Percentiles rank a stretch among this genome's conserved stretches.
Conservation (phyloP, 2,888 invertebrate species). For the Parelbella ahira region DNA sequence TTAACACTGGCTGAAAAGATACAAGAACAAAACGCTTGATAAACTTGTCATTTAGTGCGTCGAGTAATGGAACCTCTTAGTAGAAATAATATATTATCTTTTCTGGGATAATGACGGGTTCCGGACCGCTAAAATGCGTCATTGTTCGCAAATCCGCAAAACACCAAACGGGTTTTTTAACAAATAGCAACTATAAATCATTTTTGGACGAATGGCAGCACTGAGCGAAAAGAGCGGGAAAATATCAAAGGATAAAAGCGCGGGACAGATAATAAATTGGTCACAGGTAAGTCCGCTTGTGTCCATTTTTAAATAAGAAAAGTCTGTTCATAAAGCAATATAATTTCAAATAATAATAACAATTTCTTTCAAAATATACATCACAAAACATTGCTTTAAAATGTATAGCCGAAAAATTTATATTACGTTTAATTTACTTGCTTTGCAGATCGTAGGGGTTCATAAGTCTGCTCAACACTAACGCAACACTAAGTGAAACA, state of each 20-base stretch:
- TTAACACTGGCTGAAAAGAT: constrained; percentile 1
- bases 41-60: constrained; percentile 10
- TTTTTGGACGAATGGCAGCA: constrained; percentile 18
- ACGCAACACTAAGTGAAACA: no score
- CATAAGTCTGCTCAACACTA: no score
- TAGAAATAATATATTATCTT: constrained; percentile 11
- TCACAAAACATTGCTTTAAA: no score
- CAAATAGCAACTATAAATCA: constrained; percentile 21
- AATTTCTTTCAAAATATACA: no score
- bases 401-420: no score
- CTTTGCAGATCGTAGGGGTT: no score
- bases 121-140: constrained; percentile 5
- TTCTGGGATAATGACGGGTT: constrained; percentile 2
- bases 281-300: constrained; percentile 8
- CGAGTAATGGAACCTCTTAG: constrained; percentile 6
- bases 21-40: constrained; percentile 13
- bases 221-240: constrained; percentile 15
- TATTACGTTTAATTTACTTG: no score
- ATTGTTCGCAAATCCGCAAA: constrained; percentile 11
- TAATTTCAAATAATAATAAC: no score
- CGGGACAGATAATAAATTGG: constrained; percentile 20
- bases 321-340: no score
- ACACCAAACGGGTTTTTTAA: constrained; percentile 16
- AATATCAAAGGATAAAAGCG: constrained; percentile 16
- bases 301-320: no score